Conservation (phyloP, 53 echinoderm and acorn worm genomes). For the Holothuria leucospilota region DNA sequence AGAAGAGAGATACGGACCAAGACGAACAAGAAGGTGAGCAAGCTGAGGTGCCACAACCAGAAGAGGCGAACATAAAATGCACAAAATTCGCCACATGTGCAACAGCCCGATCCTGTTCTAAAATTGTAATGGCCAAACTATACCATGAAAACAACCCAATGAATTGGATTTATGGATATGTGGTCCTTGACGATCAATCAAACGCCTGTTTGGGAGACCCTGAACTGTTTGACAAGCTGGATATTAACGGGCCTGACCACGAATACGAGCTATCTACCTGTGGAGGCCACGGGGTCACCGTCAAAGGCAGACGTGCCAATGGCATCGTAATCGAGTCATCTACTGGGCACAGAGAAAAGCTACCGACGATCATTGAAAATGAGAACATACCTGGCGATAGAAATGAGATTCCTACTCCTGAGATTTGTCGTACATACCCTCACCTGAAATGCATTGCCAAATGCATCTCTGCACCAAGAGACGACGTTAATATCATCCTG, state of each 20-base stretch:
- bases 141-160: too few relatives aligned
- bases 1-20: too few relatives aligned
- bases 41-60: too few relatives aligned
- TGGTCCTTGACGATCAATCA: too few relatives aligned
- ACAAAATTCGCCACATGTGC: too few relatives aligned
- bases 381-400: slow-evolving; percentile 52
- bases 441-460: slow-evolving; percentile 8
- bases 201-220: too few relatives aligned
- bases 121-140: too few relatives aligned
- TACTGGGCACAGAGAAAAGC: slow-evolving; percentile 37
- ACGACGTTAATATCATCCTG: slow-evolving; percentile 40
- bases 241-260: slow-evolving; percentile 39
- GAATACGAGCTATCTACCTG: slow-evolving; percentile 66
- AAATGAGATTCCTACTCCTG: slow-evolving; percentile 62
- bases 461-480: slow-evolving; percentile 30
- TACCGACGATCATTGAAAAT: slow-evolving; percentile 64
- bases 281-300: not conserved
- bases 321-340: slow-evolving; percentile 45
- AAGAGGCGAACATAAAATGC: slow-evolving; percentile 60
- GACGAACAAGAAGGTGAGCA: too few relatives aligned
- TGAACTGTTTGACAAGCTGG: slow-evolving; percentile 34
- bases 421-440: slow-evolving; percentile 22
- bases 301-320: slow-evolving; percentile 8
- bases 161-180: too few relatives aligned
- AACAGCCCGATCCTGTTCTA: too few relatives aligned